These are phyloP conservation scores for Echinarachnius parma DNA, from an alignment of 53 echinoderm and acorn worm genomes.

Conservation along the genomic window DNA sequence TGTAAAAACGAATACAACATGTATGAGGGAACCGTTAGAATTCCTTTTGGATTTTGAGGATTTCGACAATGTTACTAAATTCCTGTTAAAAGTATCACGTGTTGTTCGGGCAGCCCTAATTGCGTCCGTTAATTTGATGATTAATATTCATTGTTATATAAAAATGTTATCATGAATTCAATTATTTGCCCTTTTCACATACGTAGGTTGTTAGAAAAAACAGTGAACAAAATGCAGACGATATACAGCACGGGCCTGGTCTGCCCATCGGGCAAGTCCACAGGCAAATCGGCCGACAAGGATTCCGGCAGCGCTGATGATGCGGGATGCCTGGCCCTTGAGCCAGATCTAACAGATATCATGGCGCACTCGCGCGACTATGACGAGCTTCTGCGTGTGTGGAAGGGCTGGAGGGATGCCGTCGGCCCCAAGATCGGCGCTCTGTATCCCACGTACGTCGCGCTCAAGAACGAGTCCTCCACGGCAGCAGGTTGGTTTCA, in stretches of 20 bases:
- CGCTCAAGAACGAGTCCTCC: slow-evolving; percentile 57
- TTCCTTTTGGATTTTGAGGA: too few species aligned
- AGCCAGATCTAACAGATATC: slow-evolving; percentile 62
- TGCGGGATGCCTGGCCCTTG: slow-evolving; percentile 63
- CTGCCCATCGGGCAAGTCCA: slow-evolving; percentile 32
- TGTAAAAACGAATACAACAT: too few species aligned
- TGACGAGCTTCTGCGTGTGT: slow-evolving; percentile 54
- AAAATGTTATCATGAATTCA: too few species aligned
- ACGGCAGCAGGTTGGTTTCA: slow-evolving; percentile 44
- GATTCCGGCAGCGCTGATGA: background rate
- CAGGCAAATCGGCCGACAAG: background rate
- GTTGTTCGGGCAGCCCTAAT: too few species aligned
- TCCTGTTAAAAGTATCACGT: too few species aligned
- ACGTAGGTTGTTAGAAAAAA: slow-evolving; percentile 18
- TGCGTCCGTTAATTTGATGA: too few species aligned
- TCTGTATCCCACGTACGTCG: slow-evolving; percentile 58
- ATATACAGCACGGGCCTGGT: slow-evolving; percentile 82
- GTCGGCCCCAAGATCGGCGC: slow-evolving; percentile 61
- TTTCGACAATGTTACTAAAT: too few species aligned
- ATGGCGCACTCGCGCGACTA: slow-evolving; percentile 54
- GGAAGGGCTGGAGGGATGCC: slow-evolving; percentile 73
- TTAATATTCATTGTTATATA: too few species aligned
- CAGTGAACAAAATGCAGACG: slow-evolving; percentile 59
- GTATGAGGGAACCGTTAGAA: too few species aligned
- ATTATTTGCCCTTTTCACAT: too few species aligned